Conservation (phyloP, 1,140 invertebrate genomes). For the Drosophila baimaii region DNA sequence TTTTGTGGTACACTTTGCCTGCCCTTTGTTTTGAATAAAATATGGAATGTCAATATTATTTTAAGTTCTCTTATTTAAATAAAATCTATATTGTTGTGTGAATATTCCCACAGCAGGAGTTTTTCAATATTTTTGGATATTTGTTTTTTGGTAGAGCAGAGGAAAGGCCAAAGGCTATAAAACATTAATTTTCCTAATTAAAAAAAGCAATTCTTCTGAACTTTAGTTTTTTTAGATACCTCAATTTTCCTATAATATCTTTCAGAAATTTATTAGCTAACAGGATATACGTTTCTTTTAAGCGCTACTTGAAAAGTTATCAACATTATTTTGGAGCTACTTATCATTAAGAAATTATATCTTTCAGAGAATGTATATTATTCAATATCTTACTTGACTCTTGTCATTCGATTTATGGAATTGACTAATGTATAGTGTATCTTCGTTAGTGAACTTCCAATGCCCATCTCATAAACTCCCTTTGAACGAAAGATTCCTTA, state of each 20-base stretch:
- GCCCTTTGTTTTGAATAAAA: conserved; percentile 36
- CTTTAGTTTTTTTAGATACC: no score
- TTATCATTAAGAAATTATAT: no score
- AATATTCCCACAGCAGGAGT: background rate
- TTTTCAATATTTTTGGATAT: background rate
- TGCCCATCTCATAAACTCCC: background rate
- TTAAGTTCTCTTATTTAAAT: conserved; percentile 20
- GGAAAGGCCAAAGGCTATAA: background rate
- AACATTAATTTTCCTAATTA: background rate
- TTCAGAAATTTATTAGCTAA: no score
- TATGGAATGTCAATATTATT: conserved; percentile 10
- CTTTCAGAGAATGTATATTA: no score
- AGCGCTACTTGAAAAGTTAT: background rate
- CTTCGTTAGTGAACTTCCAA: no score
- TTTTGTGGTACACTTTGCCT: conserved; percentile 48
- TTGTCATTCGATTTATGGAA: background rate
- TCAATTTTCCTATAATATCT: no score
- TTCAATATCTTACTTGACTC: no score
- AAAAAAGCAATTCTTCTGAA: background rate
- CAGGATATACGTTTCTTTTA: no score
- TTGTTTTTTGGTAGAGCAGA: background rate
- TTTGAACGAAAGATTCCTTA: background rate
- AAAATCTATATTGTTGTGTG: conserved; percentile 32
- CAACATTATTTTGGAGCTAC: no score
- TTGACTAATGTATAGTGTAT: background rate